Evolutionary conservation across 2,797 vertebrate genomes (phyloP).

Genomic region (Eleutherodactylus coqui): DNA sequence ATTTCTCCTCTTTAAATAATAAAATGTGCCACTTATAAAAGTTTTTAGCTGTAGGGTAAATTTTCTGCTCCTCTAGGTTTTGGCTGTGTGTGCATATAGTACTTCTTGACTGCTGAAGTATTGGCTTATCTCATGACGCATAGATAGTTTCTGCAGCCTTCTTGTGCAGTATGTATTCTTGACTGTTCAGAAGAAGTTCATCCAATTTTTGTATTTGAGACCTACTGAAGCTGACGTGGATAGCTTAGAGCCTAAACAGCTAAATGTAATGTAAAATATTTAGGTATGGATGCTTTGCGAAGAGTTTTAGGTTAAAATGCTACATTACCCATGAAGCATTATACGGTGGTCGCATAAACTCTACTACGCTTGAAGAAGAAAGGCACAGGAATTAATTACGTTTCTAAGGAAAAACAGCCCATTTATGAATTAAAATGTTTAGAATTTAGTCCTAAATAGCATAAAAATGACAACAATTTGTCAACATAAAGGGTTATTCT

Average conservation of each 20-base stretch:
- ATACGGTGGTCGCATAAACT: slow-evolving; percentile 11
- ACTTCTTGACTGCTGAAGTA: slow-evolving; percentile 56
- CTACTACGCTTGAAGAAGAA: background rate
- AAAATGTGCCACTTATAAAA: slow-evolving; percentile 61
- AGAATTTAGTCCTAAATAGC: background rate
- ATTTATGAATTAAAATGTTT: background rate
- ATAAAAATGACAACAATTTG: background rate
- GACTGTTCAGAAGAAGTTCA: slow-evolving; percentile 26
- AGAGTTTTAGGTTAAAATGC: slow-evolving; percentile 47
- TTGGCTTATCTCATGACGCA: slow-evolving; percentile 47
- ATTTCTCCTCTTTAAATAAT: slow-evolving; percentile 59
- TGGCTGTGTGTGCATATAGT: slow-evolving; percentile 44
- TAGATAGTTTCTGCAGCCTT: slow-evolving; percentile 37
- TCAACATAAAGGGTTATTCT: background rate
- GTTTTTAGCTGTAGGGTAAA: slow-evolving; percentile 58
- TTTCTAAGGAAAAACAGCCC: background rate
- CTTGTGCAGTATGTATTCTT: slow-evolving; percentile 21
- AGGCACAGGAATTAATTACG: background rate
- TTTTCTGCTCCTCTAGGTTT: slow-evolving; percentile 59
- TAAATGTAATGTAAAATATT: slow-evolving; percentile 61
- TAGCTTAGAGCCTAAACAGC: slow-evolving; percentile 54
- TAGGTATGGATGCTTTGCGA: slow-evolving; percentile 53
- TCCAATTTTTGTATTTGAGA: slow-evolving; percentile 35
- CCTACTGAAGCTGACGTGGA: slow-evolving; percentile 55
- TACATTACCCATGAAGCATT: slow-evolving; percentile 46